phyloP scores from a whole-genome alignment of 1,140 invertebrate genomes.

The Nautilus pompilius region DNA sequence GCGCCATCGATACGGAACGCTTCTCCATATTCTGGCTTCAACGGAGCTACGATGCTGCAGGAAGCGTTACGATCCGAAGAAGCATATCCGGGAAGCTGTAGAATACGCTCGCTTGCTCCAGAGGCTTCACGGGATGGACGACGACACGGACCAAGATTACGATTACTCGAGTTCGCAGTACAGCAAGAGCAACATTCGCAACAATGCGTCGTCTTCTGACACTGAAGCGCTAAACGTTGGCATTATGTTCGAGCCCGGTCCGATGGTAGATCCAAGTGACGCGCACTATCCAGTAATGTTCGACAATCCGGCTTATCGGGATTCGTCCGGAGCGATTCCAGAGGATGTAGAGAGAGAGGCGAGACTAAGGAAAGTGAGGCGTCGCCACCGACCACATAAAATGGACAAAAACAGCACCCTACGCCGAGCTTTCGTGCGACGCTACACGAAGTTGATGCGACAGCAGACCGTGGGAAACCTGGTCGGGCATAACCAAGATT shows the following conservation, averaged over 20 bases:
- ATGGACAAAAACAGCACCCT: conserved; percentile 30
- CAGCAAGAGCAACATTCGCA: conserved; percentile 1
- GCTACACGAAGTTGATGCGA: conserved; percentile 26
- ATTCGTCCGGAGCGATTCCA: background rate
- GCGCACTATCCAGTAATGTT: conserved; percentile 15
- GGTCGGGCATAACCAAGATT: conserved; percentile 7
- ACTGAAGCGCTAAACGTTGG: background rate
- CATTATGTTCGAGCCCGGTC: background rate
- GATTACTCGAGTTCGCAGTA: conserved; percentile 24
- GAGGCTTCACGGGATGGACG: conserved; percentile 24
- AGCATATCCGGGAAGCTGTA: conserved; percentile 27
- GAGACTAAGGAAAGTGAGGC: background rate
- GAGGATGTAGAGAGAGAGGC: background rate
- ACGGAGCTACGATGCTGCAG: conserved; percentile 82
- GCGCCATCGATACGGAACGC: conserved; percentile 77
- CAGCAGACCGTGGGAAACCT: conserved; percentile 9
- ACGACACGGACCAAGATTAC: conserved; percentile 30
- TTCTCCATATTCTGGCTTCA: conserved; percentile 95
- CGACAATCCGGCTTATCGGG: conserved; percentile 19
- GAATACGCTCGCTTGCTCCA: conserved; percentile 30
- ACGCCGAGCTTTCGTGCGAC: conserved; percentile 21
- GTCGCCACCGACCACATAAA: conserved; percentile 8
- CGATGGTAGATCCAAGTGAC: conserved; percentile 9
- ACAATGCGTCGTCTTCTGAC: background rate
- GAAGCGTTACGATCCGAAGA: conserved; percentile 30